Percentiles rank a stretch among this genome's conserved stretches.
phyloP scores from a whole-genome alignment of 2,888 invertebrate species.

The Hemicrepidius hirtus region DNA sequence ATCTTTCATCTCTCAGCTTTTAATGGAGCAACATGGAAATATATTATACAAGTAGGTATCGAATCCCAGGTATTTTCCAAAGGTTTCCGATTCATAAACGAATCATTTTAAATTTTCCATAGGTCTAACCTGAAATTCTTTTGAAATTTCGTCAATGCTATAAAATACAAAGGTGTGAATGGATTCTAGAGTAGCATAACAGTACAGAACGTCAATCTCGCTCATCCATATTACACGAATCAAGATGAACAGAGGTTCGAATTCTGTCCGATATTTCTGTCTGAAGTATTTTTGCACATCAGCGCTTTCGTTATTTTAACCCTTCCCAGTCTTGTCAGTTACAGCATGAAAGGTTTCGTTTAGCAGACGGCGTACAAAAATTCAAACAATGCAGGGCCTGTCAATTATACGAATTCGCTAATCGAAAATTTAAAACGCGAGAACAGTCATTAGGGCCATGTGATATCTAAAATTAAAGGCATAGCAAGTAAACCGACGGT shows the following conservation, averaged over 20 bases:
- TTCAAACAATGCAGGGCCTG: not conserved
- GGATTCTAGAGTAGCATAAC: not conserved
- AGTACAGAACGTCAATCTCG: conserved; percentile 15
- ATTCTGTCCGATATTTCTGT: conserved; percentile 19
- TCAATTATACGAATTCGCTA: not conserved
- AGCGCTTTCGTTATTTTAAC: conserved; percentile 26
- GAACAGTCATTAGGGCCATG: conserved; percentile 8
- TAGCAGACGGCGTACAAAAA: not conserved
- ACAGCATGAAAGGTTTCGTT: conserved; percentile 9
- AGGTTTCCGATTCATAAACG: conserved; percentile 7
- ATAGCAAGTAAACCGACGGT: not conserved
- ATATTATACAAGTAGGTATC: no score
- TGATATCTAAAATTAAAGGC: conserved; percentile 22
- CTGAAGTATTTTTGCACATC: conserved; percentile 31
- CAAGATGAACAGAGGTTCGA: conserved; percentile 12
- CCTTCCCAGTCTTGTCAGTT: conserved; percentile 17
- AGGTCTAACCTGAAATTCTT: not conserved
- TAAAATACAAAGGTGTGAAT: conserved; percentile 16
- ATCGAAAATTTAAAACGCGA: not conserved
- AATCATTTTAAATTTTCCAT: conserved; percentile 9
- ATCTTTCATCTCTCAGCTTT: no score
- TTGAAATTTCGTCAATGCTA: not conserved
- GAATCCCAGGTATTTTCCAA: no score
- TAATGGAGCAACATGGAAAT: no score
- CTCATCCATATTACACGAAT: conserved; percentile 13